Base-by-base conservation (phyloP, 2,113 vertebrate genomes). In the Apodemus sylvaticus region DNA sequence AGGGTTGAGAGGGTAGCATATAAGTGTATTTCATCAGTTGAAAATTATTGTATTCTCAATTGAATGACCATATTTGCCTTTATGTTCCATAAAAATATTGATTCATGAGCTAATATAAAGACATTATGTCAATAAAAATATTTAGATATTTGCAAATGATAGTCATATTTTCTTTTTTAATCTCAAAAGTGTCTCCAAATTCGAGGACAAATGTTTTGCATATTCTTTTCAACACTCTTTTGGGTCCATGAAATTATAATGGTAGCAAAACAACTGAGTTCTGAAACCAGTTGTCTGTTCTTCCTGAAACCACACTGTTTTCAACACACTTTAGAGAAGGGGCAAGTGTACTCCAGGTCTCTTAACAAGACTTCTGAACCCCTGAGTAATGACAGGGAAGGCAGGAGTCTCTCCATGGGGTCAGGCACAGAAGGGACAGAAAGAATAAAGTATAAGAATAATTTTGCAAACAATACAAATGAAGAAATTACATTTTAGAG, bases 401-500 rank as follows among this genome's bases (percentile, higher is more conserved):
- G 42, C 39, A 26, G 85, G 51, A 10, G 34, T 36, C 66, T 97
- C 64, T 66, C 86, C 74, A 64, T 7, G 78, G 76, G 96, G 79
- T 53, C 88, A 55, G 93, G 73, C 91, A 42, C 66, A 96, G 58
- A 58, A 64, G 62, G 87, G 76, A 85, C 34, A 62, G n/a, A 70
- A 39, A 96, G 91, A 60, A 71, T 86, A 86, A 91, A 83, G 7
- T 95, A 29, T 93, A 94, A 73, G 82, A 92, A 96, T 36, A 81
- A 87, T 71, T 87, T 97, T 29, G 24, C 93, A 55, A 96, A 62
- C 77, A 86, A 78, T 51, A 17, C 95, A 77, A 96, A 26, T 81
- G 88, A 95, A 51, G 91, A 92, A 88, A 58, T 97, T 96, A 81
- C 86, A 51, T 94, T 82, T 95, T 92, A 87, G 48, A 74, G 10